phyloP scores from a whole-genome alignment of 2,113 vertebrate species.

The Tringa solitaria region DNA sequence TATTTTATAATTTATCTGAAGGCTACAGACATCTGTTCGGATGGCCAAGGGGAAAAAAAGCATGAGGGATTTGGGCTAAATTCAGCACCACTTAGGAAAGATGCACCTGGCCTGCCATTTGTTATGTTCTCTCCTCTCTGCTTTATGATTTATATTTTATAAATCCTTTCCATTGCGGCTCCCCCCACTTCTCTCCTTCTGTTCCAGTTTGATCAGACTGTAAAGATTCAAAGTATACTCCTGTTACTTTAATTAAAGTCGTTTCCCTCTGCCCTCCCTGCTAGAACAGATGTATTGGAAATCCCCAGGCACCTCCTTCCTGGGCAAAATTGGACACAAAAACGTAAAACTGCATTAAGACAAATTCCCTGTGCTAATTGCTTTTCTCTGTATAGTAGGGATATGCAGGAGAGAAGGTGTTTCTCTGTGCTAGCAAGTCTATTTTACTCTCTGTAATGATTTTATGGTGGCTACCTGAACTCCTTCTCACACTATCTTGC shows the following conservation, averaged over 20 bases:
- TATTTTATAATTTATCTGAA: constrained; percentile 57
- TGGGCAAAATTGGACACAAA: background rate
- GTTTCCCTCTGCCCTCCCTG: constrained; percentile 14
- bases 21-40: constrained; percentile 50
- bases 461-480: background rate
- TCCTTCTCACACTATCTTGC: background rate
- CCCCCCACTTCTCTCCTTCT: background rate
- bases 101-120: constrained; percentile 57
- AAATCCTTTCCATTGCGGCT: constrained; percentile 20
- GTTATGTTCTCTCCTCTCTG: constrained; percentile 26
- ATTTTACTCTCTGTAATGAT: background rate
- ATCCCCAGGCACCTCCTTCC: constrained; percentile 2
- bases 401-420: background rate
- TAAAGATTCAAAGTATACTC: constrained; percentile 33
- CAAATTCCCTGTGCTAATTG: constrained; percentile 11
- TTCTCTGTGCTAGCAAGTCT: background rate
- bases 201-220: constrained; percentile 53
- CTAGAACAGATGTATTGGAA: constrained; percentile 44
- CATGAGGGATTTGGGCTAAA: constrained; percentile 55
- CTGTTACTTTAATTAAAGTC: constrained; percentile 58
- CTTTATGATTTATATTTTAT: constrained; percentile 58
- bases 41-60: constrained; percentile 20
- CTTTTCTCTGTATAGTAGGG: background rate
- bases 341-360: background rate
- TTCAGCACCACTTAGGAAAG: constrained; percentile 53